Conservation (phyloP, 1,140 invertebrate genomes). For the Apolygus lucorum region DNA sequence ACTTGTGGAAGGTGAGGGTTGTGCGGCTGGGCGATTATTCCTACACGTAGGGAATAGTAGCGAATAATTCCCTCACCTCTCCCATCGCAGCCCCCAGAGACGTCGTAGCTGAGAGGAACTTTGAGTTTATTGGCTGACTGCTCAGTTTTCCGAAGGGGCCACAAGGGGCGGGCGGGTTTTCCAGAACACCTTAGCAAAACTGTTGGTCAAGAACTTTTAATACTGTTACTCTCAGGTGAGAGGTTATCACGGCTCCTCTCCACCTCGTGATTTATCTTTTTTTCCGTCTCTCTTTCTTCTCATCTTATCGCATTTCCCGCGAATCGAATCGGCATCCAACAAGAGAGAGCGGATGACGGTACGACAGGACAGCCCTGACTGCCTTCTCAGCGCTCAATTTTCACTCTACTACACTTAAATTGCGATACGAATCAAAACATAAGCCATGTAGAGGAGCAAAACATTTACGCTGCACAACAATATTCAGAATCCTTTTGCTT, state of each 20-base stretch:
- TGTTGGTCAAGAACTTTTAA: not conserved
- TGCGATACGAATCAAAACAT: too few species aligned
- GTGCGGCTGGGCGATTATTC: not conserved
- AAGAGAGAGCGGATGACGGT: too few species aligned
- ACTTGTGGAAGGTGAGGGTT: not conserved
- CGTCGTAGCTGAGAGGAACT: not conserved
- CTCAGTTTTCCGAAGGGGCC: not conserved
- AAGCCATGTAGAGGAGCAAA: too few species aligned
- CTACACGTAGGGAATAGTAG: not conserved
- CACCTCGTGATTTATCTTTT: not conserved
- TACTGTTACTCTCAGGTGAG: not conserved
- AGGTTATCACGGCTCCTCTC: too few species aligned
- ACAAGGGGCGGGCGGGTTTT: not conserved
- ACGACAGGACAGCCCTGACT: too few species aligned
- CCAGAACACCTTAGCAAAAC: not conserved
- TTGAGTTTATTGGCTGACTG: not conserved
- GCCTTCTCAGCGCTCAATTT: too few species aligned
- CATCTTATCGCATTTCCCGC: not conserved
- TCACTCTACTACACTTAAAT: not conserved
- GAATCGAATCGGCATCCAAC: not conserved
- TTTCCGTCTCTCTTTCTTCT: not conserved
- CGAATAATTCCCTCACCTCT: too few species aligned
- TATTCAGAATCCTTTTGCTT: too few species aligned
- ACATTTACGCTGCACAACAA: too few species aligned
- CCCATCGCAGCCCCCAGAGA: not conserved